Percentiles rank a stretch among this genome's conserved stretches.
phyloP scores from a whole-genome alignment of 30 jellyfish, hydroid and myxozoan genomes.

The Aurelia aurita region DNA sequence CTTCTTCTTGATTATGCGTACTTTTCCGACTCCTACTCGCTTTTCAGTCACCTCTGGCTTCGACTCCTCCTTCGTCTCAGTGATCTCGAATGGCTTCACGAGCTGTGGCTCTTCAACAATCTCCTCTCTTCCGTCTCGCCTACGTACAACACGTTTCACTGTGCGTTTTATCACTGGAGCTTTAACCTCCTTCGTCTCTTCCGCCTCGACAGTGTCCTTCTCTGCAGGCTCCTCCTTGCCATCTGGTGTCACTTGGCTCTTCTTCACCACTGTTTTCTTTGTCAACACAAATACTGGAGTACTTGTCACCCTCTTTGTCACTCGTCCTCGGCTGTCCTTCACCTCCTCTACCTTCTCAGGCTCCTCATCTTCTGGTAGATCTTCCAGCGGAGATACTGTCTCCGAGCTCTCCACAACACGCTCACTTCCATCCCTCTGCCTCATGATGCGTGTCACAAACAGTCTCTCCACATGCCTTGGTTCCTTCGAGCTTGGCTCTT shows the following conservation, averaged over 20 bases:
- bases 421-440: slow-evolving; percentile 85
- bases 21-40: slow-evolving; percentile 44
- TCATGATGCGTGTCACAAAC: slow-evolving; percentile 74
- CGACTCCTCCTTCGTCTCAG: slow-evolving; percentile 65
- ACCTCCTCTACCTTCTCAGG: slow-evolving; percentile 71
- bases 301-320: slow-evolving; percentile 58
- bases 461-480: slow-evolving; percentile 85
- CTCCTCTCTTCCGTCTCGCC: slow-evolving; percentile 73
- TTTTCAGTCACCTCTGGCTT: slow-evolving; percentile 67
- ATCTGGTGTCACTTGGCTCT: slow-evolving; percentile 75
- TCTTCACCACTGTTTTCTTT: slow-evolving; percentile 62
- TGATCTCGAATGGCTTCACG: slow-evolving; percentile 69
- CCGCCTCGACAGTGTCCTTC: slow-evolving; percentile 74
- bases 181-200: slow-evolving; percentile 55
- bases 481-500: slow-evolving; percentile 11
- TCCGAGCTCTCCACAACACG: slow-evolving; percentile 82
- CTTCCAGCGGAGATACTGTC: slow-evolving; percentile 79
- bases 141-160: slow-evolving; percentile 63
- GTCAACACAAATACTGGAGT: slow-evolving; percentile 71
- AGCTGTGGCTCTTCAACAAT: slow-evolving; percentile 67
- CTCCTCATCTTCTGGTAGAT: slow-evolving; percentile 67
- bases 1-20: slow-evolving; percentile 62
- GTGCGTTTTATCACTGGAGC: slow-evolving; percentile 52
- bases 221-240: slow-evolving; percentile 83
- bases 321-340: slow-evolving; percentile 70